These are phyloP conservation scores for Anolis carolinensis DNA, from an alignment of 2,113 vertebrate species.

Conservation along the genomic window DNA sequence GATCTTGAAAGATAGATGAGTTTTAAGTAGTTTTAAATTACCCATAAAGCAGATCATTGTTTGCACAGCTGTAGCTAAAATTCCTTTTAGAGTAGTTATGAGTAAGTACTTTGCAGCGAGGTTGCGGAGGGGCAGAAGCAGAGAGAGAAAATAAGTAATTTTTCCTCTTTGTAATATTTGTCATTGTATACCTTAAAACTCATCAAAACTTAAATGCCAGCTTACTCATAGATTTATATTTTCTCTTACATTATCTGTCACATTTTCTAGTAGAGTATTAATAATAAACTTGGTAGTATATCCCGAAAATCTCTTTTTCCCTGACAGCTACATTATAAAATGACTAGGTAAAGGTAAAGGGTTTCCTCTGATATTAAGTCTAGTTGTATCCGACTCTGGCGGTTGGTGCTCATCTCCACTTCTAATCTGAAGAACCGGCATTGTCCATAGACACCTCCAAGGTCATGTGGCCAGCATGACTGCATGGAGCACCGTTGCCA, in stretches of 20 bases:
- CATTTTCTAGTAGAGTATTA: background rate
- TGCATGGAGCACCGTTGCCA: too few species aligned
- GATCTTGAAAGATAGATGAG: background rate
- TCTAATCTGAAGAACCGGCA: too few species aligned
- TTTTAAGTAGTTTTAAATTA: background rate
- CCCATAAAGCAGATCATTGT: background rate
- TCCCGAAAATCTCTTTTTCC: too few species aligned
- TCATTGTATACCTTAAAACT: background rate
- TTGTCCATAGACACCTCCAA: too few species aligned
- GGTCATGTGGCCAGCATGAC: too few species aligned
- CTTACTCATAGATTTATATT: background rate
- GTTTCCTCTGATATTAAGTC: too few species aligned
- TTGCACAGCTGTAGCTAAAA: slow-evolving; percentile 12
- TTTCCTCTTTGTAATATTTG: background rate
- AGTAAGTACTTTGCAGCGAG: background rate
- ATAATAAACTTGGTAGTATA: background rate
- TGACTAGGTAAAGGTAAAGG: too few species aligned
- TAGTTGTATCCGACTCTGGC: too few species aligned
- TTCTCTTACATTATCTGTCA: background rate
- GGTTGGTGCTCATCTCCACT: too few species aligned
- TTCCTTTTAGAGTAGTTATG: background rate
- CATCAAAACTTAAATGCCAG: background rate
- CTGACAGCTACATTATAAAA: background rate
- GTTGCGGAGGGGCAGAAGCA: background rate
- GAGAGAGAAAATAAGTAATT: background rate